phyloP scores from a whole-genome alignment of 1,140 invertebrate genomes.

The Drosophila melanogaster region DNA sequence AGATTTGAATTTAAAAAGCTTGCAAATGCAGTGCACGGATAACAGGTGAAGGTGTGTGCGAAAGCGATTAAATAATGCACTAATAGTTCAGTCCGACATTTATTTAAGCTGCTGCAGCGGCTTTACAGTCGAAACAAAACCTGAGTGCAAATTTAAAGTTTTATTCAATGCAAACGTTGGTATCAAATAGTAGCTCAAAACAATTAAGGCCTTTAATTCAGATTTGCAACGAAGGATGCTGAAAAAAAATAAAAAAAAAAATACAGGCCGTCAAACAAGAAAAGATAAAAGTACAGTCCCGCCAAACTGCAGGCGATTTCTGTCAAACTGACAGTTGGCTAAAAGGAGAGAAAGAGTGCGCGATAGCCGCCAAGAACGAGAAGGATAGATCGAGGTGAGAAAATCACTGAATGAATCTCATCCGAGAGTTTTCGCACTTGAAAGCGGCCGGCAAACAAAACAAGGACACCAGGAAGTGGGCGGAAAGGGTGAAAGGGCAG shows the following conservation, averaged over 20 bases:
- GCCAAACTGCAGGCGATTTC: conserved; percentile 30
- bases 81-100: neutral
- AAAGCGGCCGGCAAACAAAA: conserved; percentile 43
- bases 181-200: too few relatives aligned
- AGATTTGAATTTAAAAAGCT: conserved; percentile 2
- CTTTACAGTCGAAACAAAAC: neutral
- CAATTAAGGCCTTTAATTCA: neutral
- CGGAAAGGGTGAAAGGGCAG: conserved; percentile 16
- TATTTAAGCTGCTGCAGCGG: neutral
- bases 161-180: neutral
- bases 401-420: conserved; percentile 46
- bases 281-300: conserved; percentile 5
- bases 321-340: conserved; percentile 27
- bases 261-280: neutral
- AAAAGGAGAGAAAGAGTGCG: neutral
- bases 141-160: neutral
- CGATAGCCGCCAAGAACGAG: conserved; percentile 1
- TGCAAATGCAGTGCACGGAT: neutral
- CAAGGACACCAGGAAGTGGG: conserved; percentile 25
- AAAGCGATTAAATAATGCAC: conserved; percentile 1
- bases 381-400: conserved; percentile 8
- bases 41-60: neutral
- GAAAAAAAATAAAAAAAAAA: neutral
- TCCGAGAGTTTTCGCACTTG: conserved; percentile 48
- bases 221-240: neutral